Conservation (phyloP, 1,140 invertebrate species). For the Magallana gigas region DNA sequence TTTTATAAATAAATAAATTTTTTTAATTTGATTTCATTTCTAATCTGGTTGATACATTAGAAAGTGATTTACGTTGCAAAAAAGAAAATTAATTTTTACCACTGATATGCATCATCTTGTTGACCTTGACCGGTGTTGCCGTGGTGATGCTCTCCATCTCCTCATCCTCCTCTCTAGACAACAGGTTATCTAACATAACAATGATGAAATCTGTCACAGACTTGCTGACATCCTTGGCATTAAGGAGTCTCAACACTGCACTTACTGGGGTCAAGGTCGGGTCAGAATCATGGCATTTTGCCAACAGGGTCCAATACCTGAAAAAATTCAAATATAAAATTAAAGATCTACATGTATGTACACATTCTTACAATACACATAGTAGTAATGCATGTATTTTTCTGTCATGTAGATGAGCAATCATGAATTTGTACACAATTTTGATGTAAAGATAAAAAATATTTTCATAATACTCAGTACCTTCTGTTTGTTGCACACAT, state of each 20-base stretch:
- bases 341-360: neutral
- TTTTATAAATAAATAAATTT: too few relatives aligned
- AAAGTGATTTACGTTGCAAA: neutral
- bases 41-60: too few relatives aligned
- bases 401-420: too few relatives aligned
- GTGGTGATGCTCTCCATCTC: slow-evolving; percentile 58
- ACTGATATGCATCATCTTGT: slow-evolving; percentile 4
- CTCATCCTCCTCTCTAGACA: slow-evolving; percentile 83
- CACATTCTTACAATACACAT: neutral
- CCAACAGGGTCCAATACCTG: slow-evolving; percentile 86
- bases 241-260: slow-evolving; percentile 86
- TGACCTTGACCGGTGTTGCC: slow-evolving; percentile 37
- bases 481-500: slow-evolving; percentile 88
- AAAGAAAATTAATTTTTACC: neutral
- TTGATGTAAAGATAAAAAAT: neutral
- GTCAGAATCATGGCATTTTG: slow-evolving; percentile 81
- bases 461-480: slow-evolving; percentile 63
- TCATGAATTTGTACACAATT: too few relatives aligned
- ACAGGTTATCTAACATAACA: slow-evolving; percentile 88
- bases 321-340: neutral
- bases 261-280: slow-evolving; percentile 82
- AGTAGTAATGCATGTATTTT: too few relatives aligned
- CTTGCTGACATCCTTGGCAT: slow-evolving; percentile 83
- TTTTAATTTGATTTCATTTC: too few relatives aligned
- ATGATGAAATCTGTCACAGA: slow-evolving; percentile 87